Base-by-base conservation (phyloP, 35 echinoderm and acorn worm genomes). In the Eucidaris tribuloides region DNA sequence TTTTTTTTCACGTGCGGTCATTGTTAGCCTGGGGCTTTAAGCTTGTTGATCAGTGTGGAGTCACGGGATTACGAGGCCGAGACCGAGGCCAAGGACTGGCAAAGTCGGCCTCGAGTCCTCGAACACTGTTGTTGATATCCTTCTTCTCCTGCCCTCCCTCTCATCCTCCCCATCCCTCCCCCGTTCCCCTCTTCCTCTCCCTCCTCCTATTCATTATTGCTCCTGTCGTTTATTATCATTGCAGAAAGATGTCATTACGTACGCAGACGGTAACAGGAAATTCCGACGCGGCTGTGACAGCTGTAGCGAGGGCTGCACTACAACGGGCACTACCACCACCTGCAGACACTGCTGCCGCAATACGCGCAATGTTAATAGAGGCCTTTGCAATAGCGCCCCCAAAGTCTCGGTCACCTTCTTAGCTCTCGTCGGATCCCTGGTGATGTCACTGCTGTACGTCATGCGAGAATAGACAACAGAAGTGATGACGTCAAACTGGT, bases 181-280 rank as follows among this genome's bases (percentile, higher is more conserved):
- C 48, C 48, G n/a, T 52, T n/a, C n/a, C 48, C n/a, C 9, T 52
- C 48, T n/a, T 11, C n/a, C 48, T 52, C 9, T 52, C n/a, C n/a
- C 9, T 52, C 48, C n/a, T 11, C n/a, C 48, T 52, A 52, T 52
- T n/a, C 48, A 52, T 52, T 52, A 11, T 52, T n/a, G n/a, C 9
- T n/a, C n/a, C n/a, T 52, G 9, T 52, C 48, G 9, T 9, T 52
- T 11, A 52, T 54, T 54, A 54, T 17, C 48, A 2, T 63, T 63
- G 30, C 68, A 74, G 68, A 74, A 74, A 74, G 68, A 74, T 7
- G 41, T 74, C 7, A 74, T 44, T 17, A 74, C 68, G 29, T 44
- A 42, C 30, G 34, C 6, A 74, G 35, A 74, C 23, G 68, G 68
- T 3, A 2, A 22, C 37, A 0, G 22, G 24, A 17, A 38, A 7